Evolutionary conservation across 2,113 vertebrate species (phyloP).

Genomic region (Oenanthe oenanthe): DNA sequence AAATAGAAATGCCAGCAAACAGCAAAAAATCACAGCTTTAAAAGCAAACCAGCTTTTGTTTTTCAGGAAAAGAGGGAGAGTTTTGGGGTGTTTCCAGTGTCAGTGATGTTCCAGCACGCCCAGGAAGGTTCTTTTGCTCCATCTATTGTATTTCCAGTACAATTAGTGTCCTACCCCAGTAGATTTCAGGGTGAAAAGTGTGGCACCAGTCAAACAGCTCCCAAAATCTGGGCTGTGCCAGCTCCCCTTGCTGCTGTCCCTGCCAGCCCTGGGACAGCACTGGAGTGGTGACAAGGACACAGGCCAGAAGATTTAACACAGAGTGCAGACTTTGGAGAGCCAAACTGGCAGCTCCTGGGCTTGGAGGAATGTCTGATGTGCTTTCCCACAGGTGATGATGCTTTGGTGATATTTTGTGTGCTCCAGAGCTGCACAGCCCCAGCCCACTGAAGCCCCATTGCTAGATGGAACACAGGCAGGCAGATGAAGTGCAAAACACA

Average conservation of each 20-base stretch:
- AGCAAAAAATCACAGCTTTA: not conserved
- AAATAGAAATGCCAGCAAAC: not conserved
- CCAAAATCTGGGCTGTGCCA: not conserved
- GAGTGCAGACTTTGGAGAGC: not conserved
- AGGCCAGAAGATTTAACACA: not conserved
- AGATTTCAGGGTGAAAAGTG: not conserved
- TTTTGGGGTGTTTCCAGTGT: not conserved
- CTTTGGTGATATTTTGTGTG: not conserved
- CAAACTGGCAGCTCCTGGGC: not conserved
- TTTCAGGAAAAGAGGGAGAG: too few relatives aligned
- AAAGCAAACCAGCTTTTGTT: not conserved
- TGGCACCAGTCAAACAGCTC: not conserved
- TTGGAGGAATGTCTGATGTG: accelerated
- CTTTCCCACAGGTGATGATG: not conserved
- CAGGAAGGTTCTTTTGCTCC: not conserved
- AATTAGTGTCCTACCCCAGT: not conserved
- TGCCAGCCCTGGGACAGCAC: not conserved
- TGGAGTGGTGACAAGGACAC: not conserved
- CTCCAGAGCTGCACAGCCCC: not conserved
- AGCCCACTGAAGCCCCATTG: accelerated
- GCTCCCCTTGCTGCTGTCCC: not conserved
- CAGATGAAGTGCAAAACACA: not conserved
- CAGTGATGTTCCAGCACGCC: not conserved
- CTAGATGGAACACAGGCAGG: not conserved
- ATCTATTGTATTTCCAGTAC: accelerated